Conservation (phyloP, 2,888 invertebrate genomes). For the Drosophila recens region DNA sequence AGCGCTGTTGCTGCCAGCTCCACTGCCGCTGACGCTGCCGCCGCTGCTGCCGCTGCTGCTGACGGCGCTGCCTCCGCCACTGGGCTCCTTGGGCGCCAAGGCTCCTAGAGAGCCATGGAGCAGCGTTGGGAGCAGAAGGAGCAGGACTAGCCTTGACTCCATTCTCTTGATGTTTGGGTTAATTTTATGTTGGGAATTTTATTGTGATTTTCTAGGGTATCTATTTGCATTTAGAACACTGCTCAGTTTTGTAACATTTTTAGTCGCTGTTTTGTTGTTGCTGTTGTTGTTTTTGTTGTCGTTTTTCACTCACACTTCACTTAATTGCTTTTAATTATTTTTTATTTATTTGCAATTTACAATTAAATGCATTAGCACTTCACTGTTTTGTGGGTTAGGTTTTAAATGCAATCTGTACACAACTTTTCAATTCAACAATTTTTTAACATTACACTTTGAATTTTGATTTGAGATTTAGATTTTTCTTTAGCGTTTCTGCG, state of each 20-base stretch:
- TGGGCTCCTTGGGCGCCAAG: constrained; percentile 42
- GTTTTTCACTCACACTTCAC: constrained; percentile 35
- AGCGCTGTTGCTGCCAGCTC: constrained; percentile 31
- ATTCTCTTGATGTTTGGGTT: constrained; percentile 26
- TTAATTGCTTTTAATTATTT: constrained; percentile 23
- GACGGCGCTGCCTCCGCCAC: neutral
- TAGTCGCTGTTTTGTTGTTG: constrained; percentile 9
- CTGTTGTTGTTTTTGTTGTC: neutral
- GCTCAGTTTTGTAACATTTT: constrained; percentile 62
- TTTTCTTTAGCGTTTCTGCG: constrained; percentile 59
- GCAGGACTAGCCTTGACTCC: constrained; percentile 38
- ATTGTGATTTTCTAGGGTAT: constrained; percentile 29
- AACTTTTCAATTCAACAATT: constrained; percentile 39
- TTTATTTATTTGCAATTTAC: constrained; percentile 4
- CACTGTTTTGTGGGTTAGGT: neutral
- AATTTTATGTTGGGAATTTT: constrained; percentile 7
- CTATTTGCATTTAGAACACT: constrained; percentile 23
- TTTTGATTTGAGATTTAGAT: constrained; percentile 27
- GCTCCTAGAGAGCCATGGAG: constrained; percentile 27
- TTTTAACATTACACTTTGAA: constrained; percentile 59
- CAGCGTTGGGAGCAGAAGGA: constrained; percentile 21
- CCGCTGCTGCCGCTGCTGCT: neutral
- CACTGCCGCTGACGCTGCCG: neutral
- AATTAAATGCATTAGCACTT: constrained; percentile 20
- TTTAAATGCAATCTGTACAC: constrained; percentile 12